Evolutionary conservation across 1,140 invertebrate genomes (phyloP).

Genomic region (Caenorhabditis tropicalis): DNA sequence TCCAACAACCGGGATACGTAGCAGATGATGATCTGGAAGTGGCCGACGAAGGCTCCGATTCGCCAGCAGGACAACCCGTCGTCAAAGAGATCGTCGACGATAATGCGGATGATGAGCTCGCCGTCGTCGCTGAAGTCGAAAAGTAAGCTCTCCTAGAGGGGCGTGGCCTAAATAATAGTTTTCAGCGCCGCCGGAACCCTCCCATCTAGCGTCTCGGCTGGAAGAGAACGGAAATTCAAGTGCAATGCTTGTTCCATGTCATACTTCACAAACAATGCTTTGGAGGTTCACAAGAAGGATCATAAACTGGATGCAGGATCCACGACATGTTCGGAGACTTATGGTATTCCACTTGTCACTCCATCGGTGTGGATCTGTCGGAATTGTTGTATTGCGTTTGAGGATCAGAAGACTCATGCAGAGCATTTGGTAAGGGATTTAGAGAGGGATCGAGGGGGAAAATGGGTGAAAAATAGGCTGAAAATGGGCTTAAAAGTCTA

Average conservation of each 20-base stretch:
- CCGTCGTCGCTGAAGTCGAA: background rate
- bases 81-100: background rate
- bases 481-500: too few relatives aligned
- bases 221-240: background rate
- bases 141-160: background rate
- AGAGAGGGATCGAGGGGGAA: too few relatives aligned
- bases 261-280: background rate
- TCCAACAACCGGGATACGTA: background rate
- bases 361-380: background rate
- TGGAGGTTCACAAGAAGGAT: background rate
- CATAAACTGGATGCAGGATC: background rate
- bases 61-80: background rate
- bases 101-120: constrained; percentile 11
- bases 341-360: background rate
- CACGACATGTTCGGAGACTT: background rate
- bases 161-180: background rate
- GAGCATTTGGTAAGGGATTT: background rate
- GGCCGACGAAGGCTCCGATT: background rate
- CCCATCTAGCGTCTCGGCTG: background rate
- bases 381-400: background rate
- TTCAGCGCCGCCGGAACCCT: constrained; percentile 14
- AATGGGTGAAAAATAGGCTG: too few relatives aligned
- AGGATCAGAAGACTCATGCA: background rate
- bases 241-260: background rate
- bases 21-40: background rate